Conservation (phyloP, 53 echinoderm and acorn worm genomes). For the Patiria pectinifera region DNA sequence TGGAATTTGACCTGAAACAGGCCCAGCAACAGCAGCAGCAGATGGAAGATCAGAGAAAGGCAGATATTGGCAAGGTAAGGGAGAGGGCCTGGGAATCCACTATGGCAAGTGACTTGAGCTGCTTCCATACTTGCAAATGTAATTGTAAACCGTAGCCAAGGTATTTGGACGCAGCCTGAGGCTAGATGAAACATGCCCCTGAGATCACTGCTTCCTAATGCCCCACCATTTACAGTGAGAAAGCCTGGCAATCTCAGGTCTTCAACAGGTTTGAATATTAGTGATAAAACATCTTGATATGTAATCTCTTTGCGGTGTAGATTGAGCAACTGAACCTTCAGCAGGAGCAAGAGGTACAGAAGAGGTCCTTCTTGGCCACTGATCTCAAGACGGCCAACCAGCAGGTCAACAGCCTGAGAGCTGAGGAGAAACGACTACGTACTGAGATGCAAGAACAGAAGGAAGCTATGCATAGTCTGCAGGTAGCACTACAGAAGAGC, state of each 20-base stretch:
- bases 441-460: constrained; percentile 74
- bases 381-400: constrained; percentile 85
- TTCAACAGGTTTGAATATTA: no score
- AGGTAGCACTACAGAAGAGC: constrained; percentile 72
- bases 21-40: constrained; percentile 79
- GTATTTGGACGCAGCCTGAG: no score
- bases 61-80: constrained; percentile 66
- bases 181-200: no score
- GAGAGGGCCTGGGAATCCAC: no score
- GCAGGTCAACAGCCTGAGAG: constrained; percentile 57
- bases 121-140: no score
- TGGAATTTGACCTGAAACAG: constrained; percentile 87
- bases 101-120: no score
- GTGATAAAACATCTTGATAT: background rate
- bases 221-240: no score
- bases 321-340: constrained; percentile 76
- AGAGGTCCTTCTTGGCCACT: constrained; percentile 70
- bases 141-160: no score
- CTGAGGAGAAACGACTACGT: constrained; percentile 86
- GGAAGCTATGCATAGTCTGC: constrained; percentile 63
- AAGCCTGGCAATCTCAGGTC: no score
- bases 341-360: constrained; percentile 82
- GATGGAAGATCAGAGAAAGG: constrained; percentile 63
- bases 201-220: no score
- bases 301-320: constrained; percentile 14